These are phyloP conservation scores for Castor canadensis DNA, from an alignment of 2,113 vertebrate genomes.

Conservation along the genomic window DNA sequence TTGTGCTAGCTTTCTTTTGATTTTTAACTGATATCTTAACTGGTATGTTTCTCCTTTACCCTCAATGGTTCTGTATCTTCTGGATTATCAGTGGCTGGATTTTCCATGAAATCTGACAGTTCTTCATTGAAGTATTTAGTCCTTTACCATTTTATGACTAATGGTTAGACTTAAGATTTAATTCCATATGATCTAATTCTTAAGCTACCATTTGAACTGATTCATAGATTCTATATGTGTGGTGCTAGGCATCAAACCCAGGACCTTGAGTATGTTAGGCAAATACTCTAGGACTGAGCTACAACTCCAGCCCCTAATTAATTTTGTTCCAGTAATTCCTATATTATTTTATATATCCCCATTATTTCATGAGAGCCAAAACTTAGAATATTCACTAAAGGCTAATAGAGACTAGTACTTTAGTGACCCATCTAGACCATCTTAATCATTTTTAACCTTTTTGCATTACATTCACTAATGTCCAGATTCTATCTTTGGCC, in stretches of 20 bases:
- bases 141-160: background rate
- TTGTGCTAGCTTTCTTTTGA: background rate
- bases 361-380: background rate
- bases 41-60: too few species aligned
- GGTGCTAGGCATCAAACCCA: too few species aligned
- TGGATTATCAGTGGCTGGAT: background rate
- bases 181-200: background rate
- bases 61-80: background rate
- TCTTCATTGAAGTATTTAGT: background rate
- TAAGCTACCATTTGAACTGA: background rate
- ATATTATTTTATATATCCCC: background rate
- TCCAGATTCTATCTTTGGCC: background rate
- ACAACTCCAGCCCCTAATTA: background rate
- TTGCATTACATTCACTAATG: background rate
- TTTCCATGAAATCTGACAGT: background rate
- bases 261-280: too few species aligned
- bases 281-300: too few species aligned
- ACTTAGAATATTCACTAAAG: background rate
- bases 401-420: background rate
- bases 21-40: background rate
- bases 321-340: background rate
- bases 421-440: background rate
- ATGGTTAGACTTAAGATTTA: background rate
- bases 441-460: background rate
- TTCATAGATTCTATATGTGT: background rate